phyloP scores from a whole-genome alignment of 2,113 vertebrate genomes.

The Gopherus flavomarginatus region DNA sequence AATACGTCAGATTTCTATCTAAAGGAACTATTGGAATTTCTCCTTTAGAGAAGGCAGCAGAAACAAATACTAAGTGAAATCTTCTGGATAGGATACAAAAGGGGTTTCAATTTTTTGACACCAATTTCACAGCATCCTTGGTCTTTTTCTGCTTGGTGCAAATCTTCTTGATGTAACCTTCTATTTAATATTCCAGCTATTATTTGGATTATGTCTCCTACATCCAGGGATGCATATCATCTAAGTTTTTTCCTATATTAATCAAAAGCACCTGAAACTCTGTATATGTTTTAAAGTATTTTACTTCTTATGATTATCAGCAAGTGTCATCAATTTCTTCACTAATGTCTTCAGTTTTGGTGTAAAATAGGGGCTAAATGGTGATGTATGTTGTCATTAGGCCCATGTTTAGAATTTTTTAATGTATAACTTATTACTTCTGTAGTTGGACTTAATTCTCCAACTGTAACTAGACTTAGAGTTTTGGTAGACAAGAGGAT shows the following conservation, averaged over 20 bases:
- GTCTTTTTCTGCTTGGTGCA: accelerated
- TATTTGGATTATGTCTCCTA: not conserved
- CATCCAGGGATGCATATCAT: not conserved
- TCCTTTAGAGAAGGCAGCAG: not conserved
- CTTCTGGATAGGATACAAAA: not conserved
- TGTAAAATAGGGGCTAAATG: not conserved
- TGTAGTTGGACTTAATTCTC: not conserved
- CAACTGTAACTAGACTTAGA: not conserved
- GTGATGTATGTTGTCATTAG: not conserved
- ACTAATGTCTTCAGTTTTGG: not conserved
- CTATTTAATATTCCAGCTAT: not conserved
- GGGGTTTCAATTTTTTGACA: not conserved
- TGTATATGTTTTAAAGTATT: not conserved
- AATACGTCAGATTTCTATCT: not conserved
- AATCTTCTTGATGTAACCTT: not conserved
- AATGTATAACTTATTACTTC: not conserved
- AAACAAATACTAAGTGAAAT: not conserved
- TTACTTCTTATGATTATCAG: not conserved
- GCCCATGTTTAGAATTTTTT: not conserved
- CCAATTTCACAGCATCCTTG: not conserved
- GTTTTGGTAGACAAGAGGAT: not conserved
- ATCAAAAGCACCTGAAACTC: not conserved
- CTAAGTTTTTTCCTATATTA: not conserved
- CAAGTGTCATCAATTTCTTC: not conserved
- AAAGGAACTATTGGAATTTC: not conserved